Base-by-base conservation (phyloP, 2,797 vertebrate species). In the Botia kubotai region DNA sequence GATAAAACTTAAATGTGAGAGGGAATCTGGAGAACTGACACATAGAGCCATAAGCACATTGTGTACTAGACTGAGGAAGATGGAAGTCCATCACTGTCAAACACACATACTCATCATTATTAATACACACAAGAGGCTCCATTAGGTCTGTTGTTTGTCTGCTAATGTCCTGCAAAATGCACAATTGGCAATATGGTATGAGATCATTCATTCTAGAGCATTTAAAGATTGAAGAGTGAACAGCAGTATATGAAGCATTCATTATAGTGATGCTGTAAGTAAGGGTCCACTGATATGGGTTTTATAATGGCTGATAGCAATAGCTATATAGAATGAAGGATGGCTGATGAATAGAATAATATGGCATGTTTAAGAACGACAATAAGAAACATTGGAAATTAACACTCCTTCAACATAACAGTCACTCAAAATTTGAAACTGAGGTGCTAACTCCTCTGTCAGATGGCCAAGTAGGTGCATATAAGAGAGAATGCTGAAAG, bases 21-120 rank as follows among this genome's bases (percentile, higher is more conserved):
- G 65, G 53, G 33, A 60, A 78, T 55, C 19, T 11, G 23, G 21
- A 53, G 16, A 62, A 1, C 29, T 48, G 21, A 63, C 50, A 55
- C 77, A 26, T 26, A 21, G 26, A 65, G 46, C 33, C 50, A 72
- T 74, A 69, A 63, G 58, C 57, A 62, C 68, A 43, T 48, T 76
- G 48, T 58, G 26, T 60, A 86, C 57, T 21, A 16, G 29, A 66
- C 26, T 36, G 50, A 77, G 65, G 75, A 57, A 78, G 48, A 80
- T 65, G 7, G 65, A 67, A 19, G 85, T 90, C 80, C 89, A 90
- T 93, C 90, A 90, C 84, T 91, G 89, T 90, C 90, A 79, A 70
- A 57, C 67, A 23, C 81, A 79, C 68, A 85, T 85, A 46, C 83
- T 88, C 83, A 87, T 82, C 87, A 88, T 90, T 88, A 89, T 89